Evolutionary conservation across 2,113 vertebrate genomes (phyloP).

Genomic region (Zootoca vivipara): DNA sequence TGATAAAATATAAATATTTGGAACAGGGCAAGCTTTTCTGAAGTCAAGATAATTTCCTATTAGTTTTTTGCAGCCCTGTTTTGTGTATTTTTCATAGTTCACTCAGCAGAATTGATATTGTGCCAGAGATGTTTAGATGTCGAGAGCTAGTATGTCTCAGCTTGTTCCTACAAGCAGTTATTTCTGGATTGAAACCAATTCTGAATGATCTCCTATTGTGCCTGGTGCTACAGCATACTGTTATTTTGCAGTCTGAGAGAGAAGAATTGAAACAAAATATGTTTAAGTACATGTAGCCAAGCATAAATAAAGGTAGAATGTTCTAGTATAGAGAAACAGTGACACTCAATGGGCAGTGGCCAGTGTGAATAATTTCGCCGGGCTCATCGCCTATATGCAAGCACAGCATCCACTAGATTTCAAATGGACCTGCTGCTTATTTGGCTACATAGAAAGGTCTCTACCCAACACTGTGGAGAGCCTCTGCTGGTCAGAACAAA

Average conservation of each 20-base stretch:
- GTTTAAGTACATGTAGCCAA: background rate
- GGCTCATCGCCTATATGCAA: background rate
- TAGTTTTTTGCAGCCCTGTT: background rate
- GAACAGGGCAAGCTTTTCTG: background rate
- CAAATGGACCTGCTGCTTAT: no score
- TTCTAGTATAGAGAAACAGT: conserved; percentile 54
- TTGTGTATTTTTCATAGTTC: background rate
- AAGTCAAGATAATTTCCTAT: background rate
- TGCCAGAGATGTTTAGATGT: background rate
- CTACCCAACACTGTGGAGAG: background rate
- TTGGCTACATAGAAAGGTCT: background rate
- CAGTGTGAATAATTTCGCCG: rapidly evolving
- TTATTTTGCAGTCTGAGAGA: background rate
- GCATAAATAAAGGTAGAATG: rapidly evolving
- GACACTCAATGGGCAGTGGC: conserved; percentile 71
- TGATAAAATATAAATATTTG: background rate
- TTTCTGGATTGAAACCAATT: background rate
- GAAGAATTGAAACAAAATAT: background rate
- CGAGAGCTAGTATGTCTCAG: background rate
- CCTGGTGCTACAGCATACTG: background rate
- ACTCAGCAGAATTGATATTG: background rate
- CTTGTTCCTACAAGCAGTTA: background rate
- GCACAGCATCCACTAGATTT: background rate
- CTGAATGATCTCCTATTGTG: background rate
- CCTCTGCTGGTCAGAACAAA: background rate